These are phyloP conservation scores for Neogale vison DNA, from an alignment of 2,113 vertebrate genomes.

Conservation along the genomic window DNA sequence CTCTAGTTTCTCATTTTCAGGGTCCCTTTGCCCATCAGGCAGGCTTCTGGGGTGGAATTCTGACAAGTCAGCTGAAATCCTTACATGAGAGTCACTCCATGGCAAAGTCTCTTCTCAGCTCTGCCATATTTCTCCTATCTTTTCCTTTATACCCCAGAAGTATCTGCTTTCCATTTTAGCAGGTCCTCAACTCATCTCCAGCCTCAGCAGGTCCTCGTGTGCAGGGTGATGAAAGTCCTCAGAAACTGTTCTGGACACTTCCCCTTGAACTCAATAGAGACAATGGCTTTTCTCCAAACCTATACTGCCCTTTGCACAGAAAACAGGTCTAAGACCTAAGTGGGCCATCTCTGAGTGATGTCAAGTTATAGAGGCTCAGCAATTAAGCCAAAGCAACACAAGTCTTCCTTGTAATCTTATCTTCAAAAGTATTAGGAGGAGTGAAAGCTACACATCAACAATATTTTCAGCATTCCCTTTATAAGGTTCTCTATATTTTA, in stretches of 20 bases:
- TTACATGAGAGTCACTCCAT: not conserved
- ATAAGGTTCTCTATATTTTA: not conserved
- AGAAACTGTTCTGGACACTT: not conserved
- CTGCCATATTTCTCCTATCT: not conserved
- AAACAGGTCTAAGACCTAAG: not conserved
- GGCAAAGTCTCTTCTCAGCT: not conserved
- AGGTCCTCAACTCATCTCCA: not conserved
- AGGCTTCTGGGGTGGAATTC: not conserved
- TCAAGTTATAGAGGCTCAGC: not conserved
- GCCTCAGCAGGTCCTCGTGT: not conserved
- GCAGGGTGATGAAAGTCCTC: not conserved
- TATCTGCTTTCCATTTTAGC: not conserved
- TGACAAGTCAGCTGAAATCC: not conserved
- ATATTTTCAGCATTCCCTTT: not conserved
- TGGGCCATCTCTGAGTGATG: not conserved
- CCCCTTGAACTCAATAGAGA: not conserved
- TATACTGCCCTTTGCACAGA: not conserved
- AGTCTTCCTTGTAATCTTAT: not conserved
- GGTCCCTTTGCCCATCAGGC: not conserved
- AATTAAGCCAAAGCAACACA: not conserved
- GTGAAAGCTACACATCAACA: not conserved
- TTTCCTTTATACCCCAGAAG: fast-evolving
- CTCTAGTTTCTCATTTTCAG: not conserved
- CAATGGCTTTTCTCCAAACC: not conserved
- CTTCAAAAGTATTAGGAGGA: not conserved